Percentiles rank a stretch among this genome's conserved stretches.
Conservation (phyloP, 2,113 vertebrate genomes). For the Galbula dea region DNA sequence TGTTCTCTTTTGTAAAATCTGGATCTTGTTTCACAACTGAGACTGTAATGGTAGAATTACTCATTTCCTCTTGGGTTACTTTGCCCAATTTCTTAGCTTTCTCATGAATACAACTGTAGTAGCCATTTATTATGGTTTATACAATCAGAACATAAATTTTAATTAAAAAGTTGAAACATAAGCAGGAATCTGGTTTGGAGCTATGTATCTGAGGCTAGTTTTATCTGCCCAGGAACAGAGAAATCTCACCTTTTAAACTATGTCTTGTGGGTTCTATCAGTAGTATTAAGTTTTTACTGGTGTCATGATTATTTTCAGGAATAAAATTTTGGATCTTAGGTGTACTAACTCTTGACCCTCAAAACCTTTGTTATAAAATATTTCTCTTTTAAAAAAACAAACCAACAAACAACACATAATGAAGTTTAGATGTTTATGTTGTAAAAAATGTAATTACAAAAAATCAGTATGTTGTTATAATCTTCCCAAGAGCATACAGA, state of each 20-base stretch:
- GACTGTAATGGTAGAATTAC: not conserved
- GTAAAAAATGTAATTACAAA: not conserved
- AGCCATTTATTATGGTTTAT: not conserved
- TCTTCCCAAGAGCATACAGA: not conserved
- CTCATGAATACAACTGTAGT: not conserved
- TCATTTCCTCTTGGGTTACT: not conserved
- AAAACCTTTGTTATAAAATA: not conserved
- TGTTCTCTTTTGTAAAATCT: not conserved
- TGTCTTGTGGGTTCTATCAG: not conserved
- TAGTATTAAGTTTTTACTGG: not conserved
- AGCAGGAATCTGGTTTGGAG: not conserved
- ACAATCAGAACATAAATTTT: not conserved
- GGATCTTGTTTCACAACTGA: not conserved
- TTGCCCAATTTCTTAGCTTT: not conserved
- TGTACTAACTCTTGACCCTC: not conserved
- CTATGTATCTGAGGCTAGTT: not conserved
- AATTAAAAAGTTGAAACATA: not conserved
- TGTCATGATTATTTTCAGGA: not conserved
- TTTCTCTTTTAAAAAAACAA: not conserved
- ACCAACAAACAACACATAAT: not conserved
- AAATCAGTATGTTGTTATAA: not conserved
- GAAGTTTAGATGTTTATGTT: not conserved
- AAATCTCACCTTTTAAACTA: not conserved
- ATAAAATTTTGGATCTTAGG: not conserved
- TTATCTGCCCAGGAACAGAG: not conserved